A percentile compares a stretch with the other conserved stretches of the same genome.
These are phyloP conservation scores for Chironomus tepperi DNA, from an alignment of 1,140 invertebrate species.

Conservation along the genomic window DNA sequence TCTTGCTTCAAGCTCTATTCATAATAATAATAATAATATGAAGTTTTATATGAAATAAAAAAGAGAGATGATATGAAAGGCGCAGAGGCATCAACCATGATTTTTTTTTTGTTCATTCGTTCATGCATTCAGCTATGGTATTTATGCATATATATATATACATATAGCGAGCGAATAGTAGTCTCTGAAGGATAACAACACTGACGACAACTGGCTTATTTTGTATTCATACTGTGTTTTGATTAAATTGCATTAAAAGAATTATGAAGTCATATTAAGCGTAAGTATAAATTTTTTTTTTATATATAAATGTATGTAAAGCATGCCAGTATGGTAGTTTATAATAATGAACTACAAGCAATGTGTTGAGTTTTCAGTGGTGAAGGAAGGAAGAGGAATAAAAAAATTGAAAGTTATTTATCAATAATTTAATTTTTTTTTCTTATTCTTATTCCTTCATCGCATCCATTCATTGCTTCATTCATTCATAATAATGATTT, in stretches of 20 bases:
- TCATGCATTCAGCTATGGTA: background rate
- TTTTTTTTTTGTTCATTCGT: background rate
- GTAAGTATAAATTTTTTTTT: background rate
- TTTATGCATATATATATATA: too few relatives aligned
- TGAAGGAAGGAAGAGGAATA: background rate
- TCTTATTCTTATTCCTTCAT: background rate
- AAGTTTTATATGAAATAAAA: background rate
- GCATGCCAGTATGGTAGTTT: background rate
- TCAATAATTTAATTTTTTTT: background rate
- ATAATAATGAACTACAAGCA: slow-evolving; percentile 8
- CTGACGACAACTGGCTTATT: slow-evolving; percentile 16
- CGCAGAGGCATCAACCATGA: background rate
- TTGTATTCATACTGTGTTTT: slow-evolving; percentile 23
- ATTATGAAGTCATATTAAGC: slow-evolving; percentile 16
- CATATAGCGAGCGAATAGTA: background rate
- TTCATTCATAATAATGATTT: background rate
- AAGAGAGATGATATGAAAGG: too few relatives aligned
- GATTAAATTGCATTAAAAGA: slow-evolving; percentile 23
- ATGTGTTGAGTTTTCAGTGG: background rate
- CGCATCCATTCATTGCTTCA: background rate
- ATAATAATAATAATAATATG: background rate
- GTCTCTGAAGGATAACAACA: slow-evolving; percentile 22
- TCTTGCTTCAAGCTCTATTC: background rate
- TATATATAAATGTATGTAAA: background rate
- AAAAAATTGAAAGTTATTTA: slow-evolving; percentile 15